These are phyloP conservation scores for Cepaea hortensis DNA, from an alignment of 2,888 invertebrate genomes.

Conservation along the genomic window DNA sequence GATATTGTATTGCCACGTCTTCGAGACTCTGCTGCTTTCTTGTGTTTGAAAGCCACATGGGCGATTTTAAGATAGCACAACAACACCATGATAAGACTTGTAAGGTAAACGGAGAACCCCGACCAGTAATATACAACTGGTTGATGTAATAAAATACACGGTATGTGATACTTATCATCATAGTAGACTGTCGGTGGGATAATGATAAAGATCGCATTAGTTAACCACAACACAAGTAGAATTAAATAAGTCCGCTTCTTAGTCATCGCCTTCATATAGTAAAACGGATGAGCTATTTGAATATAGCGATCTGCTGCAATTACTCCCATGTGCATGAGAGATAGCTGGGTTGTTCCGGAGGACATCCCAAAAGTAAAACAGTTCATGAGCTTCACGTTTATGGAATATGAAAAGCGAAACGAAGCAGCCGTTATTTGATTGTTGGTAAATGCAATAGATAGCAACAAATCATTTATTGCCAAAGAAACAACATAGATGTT, in stretches of 20 bases:
- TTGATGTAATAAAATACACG: not conserved
- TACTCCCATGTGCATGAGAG: slow-evolving; percentile 1
- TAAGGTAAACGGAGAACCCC: not conserved
- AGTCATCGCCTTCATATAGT: slow-evolving; percentile 2
- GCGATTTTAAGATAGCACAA: slow-evolving; percentile 21
- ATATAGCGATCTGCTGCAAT: slow-evolving; percentile 37
- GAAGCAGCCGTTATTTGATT: no score
- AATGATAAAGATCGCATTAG: not conserved
- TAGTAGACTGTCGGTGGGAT: not conserved
- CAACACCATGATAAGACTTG: not conserved
- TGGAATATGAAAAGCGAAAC: no score
- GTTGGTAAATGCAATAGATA: not conserved
- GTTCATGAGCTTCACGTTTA: not conserved
- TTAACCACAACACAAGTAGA: not conserved
- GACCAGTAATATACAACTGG: not conserved
- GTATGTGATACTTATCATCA: not conserved
- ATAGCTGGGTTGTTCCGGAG: not conserved
- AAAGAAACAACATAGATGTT: not conserved
- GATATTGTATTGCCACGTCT: not conserved
- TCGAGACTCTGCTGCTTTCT: not conserved
- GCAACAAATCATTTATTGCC: not conserved
- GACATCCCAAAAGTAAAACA: not conserved
- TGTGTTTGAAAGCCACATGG: slow-evolving; percentile 1
- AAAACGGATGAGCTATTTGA: slow-evolving; percentile 20
- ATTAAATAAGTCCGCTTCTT: not conserved